A percentile compares a stretch with the other conserved stretches of the same genome.
Evolutionary conservation across 2,797 vertebrate genomes (phyloP).

Genomic region (Ibycter americanus): DNA sequence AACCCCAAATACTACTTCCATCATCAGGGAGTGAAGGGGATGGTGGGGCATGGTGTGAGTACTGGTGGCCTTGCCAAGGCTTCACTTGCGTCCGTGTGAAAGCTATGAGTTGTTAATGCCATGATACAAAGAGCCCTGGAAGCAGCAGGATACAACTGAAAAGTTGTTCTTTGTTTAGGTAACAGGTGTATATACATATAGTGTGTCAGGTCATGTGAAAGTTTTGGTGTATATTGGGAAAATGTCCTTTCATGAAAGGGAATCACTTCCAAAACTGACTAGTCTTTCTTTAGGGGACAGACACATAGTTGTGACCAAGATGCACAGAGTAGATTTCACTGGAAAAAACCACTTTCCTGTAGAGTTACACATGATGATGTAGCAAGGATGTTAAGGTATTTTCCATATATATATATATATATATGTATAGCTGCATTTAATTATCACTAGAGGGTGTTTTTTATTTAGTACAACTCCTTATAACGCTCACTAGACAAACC

Average conservation of each 20-base stretch:
- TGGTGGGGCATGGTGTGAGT: not conserved
- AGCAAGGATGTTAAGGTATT: not conserved
- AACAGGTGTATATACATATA: too few relatives aligned
- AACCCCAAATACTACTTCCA: not conserved
- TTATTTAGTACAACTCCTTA: not conserved
- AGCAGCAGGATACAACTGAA: not conserved
- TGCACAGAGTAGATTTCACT: not conserved
- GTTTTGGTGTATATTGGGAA: not conserved
- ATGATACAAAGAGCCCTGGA: not conserved
- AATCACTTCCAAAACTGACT: not conserved
- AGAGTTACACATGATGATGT: not conserved
- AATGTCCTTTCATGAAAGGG: not conserved
- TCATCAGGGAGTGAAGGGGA: not conserved
- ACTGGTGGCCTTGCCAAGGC: not conserved
- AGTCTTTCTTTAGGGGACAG: not conserved
- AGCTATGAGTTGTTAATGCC: not conserved
- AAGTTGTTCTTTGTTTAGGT: not conserved
- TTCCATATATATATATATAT: not conserved
- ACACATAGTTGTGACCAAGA: fast-evolving
- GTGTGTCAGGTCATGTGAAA: not conserved
- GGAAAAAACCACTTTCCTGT: not conserved
- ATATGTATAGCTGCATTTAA: not conserved
- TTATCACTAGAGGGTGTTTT: not conserved
- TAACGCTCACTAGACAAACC: not conserved
- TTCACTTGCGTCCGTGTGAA: not conserved